These are phyloP conservation scores for Ifrita kowaldi DNA, from an alignment of 2,113 vertebrate species.

Conservation along the genomic window DNA sequence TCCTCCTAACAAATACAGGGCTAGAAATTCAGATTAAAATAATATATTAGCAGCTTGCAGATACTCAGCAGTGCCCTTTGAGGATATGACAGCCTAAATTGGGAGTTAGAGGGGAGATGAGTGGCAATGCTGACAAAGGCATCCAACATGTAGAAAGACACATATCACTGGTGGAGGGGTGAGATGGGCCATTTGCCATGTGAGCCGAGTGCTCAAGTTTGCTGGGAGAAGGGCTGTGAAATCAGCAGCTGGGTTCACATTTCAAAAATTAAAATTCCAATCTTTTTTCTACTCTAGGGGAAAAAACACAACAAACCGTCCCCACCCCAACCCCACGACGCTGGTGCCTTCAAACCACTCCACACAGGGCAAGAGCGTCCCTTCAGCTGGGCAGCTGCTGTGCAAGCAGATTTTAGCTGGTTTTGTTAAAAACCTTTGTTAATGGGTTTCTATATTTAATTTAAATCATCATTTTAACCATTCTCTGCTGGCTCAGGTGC, in stretches of 20 bases:
- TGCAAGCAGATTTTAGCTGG: not conserved
- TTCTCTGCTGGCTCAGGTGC: not conserved
- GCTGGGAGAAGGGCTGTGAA: not conserved
- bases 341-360: not conserved
- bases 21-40: not conserved
- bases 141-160: not conserved
- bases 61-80: not conserved
- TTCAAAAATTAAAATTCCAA: not conserved
- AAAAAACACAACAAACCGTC: not conserved
- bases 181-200: not conserved
- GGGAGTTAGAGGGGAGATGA: not conserved
- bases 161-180: not conserved
- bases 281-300: not conserved
- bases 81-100: not conserved
- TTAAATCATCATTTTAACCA: not conserved
- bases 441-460: not conserved
- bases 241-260: not conserved
- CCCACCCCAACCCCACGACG: not conserved
- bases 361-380: rapidly evolving
- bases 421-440: not conserved
- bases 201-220: rapidly evolving
- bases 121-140: not conserved
- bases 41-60: not conserved
- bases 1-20: not conserved
- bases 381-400: not conserved